These are phyloP conservation scores for Lingula anatina DNA, from an alignment of 2,888 invertebrate genomes.

Conservation along the genomic window DNA sequence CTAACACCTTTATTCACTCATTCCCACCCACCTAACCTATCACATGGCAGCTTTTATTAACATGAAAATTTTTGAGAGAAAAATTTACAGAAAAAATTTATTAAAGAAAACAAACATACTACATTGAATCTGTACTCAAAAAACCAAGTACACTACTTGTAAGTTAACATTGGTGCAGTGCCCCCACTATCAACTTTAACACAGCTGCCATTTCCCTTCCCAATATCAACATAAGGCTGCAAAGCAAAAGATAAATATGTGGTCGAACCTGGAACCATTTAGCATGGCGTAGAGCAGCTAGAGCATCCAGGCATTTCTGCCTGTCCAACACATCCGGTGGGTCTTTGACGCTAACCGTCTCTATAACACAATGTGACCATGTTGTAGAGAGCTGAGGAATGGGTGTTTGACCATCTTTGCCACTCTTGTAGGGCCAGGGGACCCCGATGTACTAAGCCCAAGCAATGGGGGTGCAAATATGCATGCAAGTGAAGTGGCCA, in stretches of 20 bases:
- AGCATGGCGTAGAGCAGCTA: conserved; percentile 99
- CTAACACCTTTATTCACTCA: no score
- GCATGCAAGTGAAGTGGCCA: no score
- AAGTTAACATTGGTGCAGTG: conserved; percentile 2
- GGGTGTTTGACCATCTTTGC: conserved; percentile 54
- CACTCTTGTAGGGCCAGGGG: no score
- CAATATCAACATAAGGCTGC: conserved; percentile 45
- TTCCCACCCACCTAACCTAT: no score
- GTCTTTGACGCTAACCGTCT: conserved; percentile 59
- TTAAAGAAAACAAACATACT: background rate
- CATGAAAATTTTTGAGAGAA: conserved; percentile 2
- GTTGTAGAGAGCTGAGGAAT: conserved; percentile 20
- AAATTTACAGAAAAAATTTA: background rate
- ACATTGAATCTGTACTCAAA: background rate
- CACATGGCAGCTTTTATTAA: no score
- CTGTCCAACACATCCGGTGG: conserved; percentile 92
- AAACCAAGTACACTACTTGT: background rate
- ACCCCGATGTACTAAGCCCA: no score
- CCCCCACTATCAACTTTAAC: conserved; percentile 2
- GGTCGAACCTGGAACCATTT: conserved; percentile 98
- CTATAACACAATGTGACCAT: conserved; percentile 38
- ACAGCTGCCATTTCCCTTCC: no score
- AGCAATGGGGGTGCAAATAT: no score
- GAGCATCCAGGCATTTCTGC: conserved; percentile 99
- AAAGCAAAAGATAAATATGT: conserved; percentile 33